Percentiles rank a stretch among this genome's conserved stretches.
phyloP scores from a whole-genome alignment of 2,113 vertebrate species.

The Micromys minutus region DNA sequence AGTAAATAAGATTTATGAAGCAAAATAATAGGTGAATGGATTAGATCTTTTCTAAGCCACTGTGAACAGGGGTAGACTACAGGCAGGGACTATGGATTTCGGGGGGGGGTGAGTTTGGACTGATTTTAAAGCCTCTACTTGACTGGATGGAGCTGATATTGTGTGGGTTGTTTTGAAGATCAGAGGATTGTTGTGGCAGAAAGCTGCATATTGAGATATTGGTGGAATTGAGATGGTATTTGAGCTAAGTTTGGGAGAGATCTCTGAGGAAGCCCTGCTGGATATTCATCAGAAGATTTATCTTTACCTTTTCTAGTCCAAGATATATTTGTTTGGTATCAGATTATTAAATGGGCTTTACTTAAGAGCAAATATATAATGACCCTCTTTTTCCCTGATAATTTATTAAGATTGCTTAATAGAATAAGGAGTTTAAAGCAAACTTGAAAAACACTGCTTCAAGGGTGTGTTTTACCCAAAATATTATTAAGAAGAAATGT shows the following conservation, averaged over 20 bases:
- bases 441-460: not conserved
- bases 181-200: not conserved
- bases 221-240: conserved; percentile 39
- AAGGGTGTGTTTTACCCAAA: conserved; percentile 18
- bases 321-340: conserved; percentile 28
- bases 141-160: not conserved
- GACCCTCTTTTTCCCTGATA: conserved; percentile 38
- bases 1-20: not conserved
- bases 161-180: not conserved
- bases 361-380: conserved; percentile 45
- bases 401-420: conserved; percentile 49
- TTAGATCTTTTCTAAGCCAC: not conserved
- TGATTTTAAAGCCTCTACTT: not conserved
- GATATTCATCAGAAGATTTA: not conserved
- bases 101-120: not conserved
- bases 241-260: not conserved
- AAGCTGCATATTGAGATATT: not conserved
- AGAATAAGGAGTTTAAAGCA: not conserved
- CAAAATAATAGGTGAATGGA: not conserved
- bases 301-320: conserved; percentile 43
- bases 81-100: not conserved
- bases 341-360: conserved; percentile 55
- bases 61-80: not conserved
- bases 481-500: not conserved
- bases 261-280: not conserved